Conservation (phyloP, 1,140 invertebrate species). For the Hylyphantes graminicola region DNA sequence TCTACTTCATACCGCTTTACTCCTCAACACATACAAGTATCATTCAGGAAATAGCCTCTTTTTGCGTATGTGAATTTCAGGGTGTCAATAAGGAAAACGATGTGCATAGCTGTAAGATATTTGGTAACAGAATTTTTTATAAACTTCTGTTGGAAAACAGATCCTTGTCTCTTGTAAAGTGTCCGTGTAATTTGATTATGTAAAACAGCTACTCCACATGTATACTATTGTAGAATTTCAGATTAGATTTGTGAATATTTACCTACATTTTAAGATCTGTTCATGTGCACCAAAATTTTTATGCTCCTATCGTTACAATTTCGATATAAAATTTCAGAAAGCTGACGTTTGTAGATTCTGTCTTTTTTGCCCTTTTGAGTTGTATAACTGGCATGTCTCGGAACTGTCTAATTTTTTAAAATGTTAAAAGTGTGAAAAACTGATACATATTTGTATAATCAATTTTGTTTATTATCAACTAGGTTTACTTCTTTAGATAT, state of each 20-base stretch:
- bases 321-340: no score
- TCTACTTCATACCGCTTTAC: conserved; percentile 9
- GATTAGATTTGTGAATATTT: conserved; percentile 25
- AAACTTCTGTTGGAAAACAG: conserved; percentile 23
- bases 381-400: no score
- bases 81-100: conserved; percentile 44
- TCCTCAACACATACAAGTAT: conserved; percentile 23
- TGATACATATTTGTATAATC: no score
- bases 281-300: conserved; percentile 20
- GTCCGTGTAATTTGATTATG: conserved; percentile 25
- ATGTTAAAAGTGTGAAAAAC: no score
- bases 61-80: conserved; percentile 56
- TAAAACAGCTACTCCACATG: neutral
- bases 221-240: conserved; percentile 22
- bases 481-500: no score
- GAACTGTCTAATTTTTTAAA: no score
- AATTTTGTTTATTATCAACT: no score
- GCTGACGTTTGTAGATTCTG: no score
- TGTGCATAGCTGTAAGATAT: conserved; percentile 57
- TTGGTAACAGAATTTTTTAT: conserved; percentile 57
- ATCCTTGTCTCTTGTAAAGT: conserved; percentile 39
- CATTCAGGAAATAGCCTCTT: conserved; percentile 47
- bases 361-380: no score
- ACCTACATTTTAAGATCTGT: conserved; percentile 15
- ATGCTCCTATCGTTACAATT: no score